These are phyloP conservation scores for Hydractinia echinata DNA, from an alignment of 30 jellyfish, hydroid and myxozoan genomes.

Conservation along the genomic window DNA sequence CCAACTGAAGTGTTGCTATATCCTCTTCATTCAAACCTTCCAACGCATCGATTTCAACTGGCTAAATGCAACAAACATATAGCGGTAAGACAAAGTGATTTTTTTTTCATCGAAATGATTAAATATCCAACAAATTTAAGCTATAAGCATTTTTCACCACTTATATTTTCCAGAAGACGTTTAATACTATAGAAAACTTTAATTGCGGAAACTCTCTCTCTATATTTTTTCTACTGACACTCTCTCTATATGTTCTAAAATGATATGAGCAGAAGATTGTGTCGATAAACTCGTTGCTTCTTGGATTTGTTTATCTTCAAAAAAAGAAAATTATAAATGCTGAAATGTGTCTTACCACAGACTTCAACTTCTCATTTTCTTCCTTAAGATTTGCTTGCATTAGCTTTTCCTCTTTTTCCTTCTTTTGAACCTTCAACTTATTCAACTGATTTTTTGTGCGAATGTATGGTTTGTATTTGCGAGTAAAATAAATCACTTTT, in stretches of 20 bases:
- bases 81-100: background rate
- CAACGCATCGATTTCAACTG: slow-evolving; percentile 40
- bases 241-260: too few relatives aligned
- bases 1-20: slow-evolving; percentile 42
- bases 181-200: too few relatives aligned
- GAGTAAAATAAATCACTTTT: slow-evolving; percentile 50
- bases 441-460: slow-evolving; percentile 38
- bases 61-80: slow-evolving; percentile 11
- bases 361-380: too few relatives aligned
- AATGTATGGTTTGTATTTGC: slow-evolving; percentile 45
- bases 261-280: too few relatives aligned
- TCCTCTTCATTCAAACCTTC: slow-evolving; percentile 60
- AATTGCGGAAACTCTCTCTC: too few relatives aligned
- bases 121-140: background rate
- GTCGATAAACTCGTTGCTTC: too few relatives aligned
- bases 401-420: slow-evolving; percentile 18
- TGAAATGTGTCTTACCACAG: too few relatives aligned
- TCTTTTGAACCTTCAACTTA: slow-evolving; percentile 40
- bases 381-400: too few relatives aligned
- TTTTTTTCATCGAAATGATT: background rate
- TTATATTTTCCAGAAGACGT: too few relatives aligned
- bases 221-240: too few relatives aligned
- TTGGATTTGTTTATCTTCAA: too few relatives aligned
- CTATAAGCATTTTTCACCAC: background rate
- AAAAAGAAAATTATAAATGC: too few relatives aligned